Evolutionary conservation across 1,140 invertebrate species (phyloP).

Genomic region (Nephotettix cincticeps): DNA sequence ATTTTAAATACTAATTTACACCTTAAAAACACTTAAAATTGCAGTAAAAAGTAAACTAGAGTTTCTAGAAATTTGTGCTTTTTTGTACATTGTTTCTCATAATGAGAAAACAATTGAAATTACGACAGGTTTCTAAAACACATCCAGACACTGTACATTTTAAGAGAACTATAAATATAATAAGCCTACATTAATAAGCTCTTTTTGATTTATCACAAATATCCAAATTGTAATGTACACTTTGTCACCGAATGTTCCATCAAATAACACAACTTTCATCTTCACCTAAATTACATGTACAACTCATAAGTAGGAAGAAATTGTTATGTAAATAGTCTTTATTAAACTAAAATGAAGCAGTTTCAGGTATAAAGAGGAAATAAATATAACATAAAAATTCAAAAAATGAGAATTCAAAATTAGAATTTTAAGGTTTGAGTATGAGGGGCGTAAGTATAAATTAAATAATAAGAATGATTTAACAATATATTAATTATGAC

Average conservation of each 20-base stretch:
- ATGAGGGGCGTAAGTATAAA: too few relatives aligned
- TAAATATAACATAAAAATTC: too few relatives aligned
- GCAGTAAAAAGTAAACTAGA: not conserved
- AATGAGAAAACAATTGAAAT: not conserved
- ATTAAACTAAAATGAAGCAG: too few relatives aligned
- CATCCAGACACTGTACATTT: not conserved
- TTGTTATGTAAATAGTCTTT: too few relatives aligned
- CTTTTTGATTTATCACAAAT: slow-evolving; percentile 26
- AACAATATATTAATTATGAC: too few relatives aligned
- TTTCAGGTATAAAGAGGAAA: too few relatives aligned
- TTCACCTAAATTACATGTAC: too few relatives aligned
- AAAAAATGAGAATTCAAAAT: too few relatives aligned
- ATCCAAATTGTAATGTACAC: not conserved
- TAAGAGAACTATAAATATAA: not conserved
- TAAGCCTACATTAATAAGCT: slow-evolving; percentile 21
- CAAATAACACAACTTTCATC: too few relatives aligned
- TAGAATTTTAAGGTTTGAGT: too few relatives aligned
- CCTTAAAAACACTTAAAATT: slow-evolving; percentile 9
- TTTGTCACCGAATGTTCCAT: not conserved
- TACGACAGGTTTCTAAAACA: slow-evolving; percentile 16
- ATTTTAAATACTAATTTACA: not conserved
- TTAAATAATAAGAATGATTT: too few relatives aligned
- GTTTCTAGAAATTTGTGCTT: slow-evolving; percentile 17
- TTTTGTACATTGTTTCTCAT: slow-evolving; percentile 7
- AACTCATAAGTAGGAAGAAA: too few relatives aligned